Evolutionary conservation across 1,140 invertebrate species (phyloP).

Genomic region (Hycleus cichorii): DNA sequence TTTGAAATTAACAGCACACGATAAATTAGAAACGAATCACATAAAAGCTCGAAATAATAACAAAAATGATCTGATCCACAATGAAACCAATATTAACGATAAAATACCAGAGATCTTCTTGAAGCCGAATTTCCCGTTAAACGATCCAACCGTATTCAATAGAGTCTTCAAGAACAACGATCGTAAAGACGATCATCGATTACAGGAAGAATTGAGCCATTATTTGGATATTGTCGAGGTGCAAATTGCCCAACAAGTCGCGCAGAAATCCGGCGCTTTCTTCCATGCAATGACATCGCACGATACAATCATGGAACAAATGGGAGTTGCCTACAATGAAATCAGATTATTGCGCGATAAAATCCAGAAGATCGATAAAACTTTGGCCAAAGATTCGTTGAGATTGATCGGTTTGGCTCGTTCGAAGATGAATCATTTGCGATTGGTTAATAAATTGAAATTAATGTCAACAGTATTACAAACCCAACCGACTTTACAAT

Average conservation of each 20-base stretch:
- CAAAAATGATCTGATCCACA: slow-evolving; percentile 4
- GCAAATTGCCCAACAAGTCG: slow-evolving; percentile 90
- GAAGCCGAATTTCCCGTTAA: slow-evolving; percentile 71
- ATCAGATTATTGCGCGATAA: slow-evolving; percentile 66
- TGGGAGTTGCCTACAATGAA: slow-evolving; percentile 72
- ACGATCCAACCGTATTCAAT: slow-evolving; percentile 74
- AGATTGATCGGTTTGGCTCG: slow-evolving; percentile 64
- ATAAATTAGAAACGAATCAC: slow-evolving; percentile 38
- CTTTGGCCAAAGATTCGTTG: slow-evolving; percentile 72
- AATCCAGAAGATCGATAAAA: slow-evolving; percentile 65
- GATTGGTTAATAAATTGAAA: slow-evolving; percentile 70
- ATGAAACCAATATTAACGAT: slow-evolving; percentile 32
- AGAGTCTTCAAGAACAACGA: slow-evolving; percentile 54
- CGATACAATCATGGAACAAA: slow-evolving; percentile 84
- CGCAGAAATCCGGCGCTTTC: slow-evolving; percentile 92
- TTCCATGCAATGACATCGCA: slow-evolving; percentile 96
- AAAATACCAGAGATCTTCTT: slow-evolving; percentile 83
- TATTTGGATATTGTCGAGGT: slow-evolving; percentile 94
- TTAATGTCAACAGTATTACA: slow-evolving; percentile 94
- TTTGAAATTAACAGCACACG: slow-evolving; percentile 40
- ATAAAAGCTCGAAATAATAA: slow-evolving; percentile 12
- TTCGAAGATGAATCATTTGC: slow-evolving; percentile 53
- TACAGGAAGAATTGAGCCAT: slow-evolving; percentile 73
- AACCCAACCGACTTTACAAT: slow-evolving; percentile 94
- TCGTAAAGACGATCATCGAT: slow-evolving; percentile 41